These are phyloP conservation scores for Archegozetes longisetosus DNA, from an alignment of 1,140 invertebrate species.

Conservation along the genomic window DNA sequence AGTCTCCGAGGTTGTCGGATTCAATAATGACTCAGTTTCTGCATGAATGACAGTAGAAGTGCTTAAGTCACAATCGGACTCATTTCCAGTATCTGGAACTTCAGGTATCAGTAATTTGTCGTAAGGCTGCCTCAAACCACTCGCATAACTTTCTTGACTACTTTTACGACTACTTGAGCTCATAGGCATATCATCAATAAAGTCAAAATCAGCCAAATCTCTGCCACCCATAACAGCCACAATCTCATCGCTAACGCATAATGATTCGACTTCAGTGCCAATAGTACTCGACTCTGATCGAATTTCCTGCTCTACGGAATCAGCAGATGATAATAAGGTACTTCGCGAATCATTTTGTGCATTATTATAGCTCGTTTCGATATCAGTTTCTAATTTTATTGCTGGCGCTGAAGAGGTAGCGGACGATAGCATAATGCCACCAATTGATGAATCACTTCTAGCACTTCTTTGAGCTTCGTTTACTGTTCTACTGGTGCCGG, in stretches of 20 bases:
- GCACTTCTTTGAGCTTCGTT: slow-evolving; percentile 7
- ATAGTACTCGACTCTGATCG: slow-evolving; percentile 13
- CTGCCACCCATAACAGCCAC: not conserved
- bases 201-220: not conserved
- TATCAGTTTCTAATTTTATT: slow-evolving; percentile 1
- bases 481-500: not conserved
- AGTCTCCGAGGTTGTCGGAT: not conserved
- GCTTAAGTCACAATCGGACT: slow-evolving; percentile 20
- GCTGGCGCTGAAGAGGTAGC: slow-evolving; percentile 8
- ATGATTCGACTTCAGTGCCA: slow-evolving; percentile 15
- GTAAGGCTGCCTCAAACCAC: not conserved
- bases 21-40: not conserved
- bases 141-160: slow-evolving; percentile 1
- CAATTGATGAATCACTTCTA: not conserved
- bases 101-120: not conserved
- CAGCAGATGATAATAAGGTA: slow-evolving; percentile 12
- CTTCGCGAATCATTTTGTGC: not conserved
- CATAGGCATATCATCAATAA: not conserved
- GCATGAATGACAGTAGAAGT: slow-evolving; percentile 19
- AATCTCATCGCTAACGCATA: slow-evolving; percentile 10
- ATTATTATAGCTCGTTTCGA: not conserved
- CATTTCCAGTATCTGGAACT: slow-evolving; percentile 4
- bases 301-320: slow-evolving; percentile 12
- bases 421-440: not conserved
- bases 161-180: not conserved